phyloP scores from a whole-genome alignment of 2,888 invertebrate genomes.

The Apeira syringaria region DNA sequence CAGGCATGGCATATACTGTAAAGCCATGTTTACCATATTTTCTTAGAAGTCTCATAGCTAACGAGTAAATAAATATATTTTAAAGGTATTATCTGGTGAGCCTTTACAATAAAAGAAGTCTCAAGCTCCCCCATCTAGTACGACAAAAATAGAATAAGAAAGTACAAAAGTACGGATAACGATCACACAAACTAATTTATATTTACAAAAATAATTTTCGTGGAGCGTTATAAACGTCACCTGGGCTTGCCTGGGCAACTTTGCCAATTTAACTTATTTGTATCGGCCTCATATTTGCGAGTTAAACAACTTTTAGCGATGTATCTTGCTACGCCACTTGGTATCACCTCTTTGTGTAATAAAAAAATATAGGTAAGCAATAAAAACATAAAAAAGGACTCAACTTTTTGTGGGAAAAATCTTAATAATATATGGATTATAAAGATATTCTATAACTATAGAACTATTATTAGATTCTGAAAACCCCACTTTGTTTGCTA shows the following conservation, averaged over 20 bases:
- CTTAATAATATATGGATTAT: too few relatives aligned
- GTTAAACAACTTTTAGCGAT: constrained; percentile 62
- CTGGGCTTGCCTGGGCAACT: constrained; percentile 58
- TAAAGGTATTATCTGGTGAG: too few relatives aligned
- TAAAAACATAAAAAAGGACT: too few relatives aligned
- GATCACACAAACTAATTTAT: constrained; percentile 56
- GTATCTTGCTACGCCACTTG: constrained; percentile 13
- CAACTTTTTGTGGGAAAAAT: too few relatives aligned
- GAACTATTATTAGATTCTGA: too few relatives aligned
- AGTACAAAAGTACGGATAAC: constrained; percentile 34
- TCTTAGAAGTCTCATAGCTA: too few relatives aligned
- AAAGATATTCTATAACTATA: too few relatives aligned
- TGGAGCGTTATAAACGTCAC: constrained; percentile 65
- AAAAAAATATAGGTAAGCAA: background rate
- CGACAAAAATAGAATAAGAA: background rate
- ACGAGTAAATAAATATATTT: too few relatives aligned
- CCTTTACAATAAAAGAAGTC: too few relatives aligned
- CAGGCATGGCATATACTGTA: too few relatives aligned
- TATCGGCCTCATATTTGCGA: constrained; percentile 67
- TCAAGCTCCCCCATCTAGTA: background rate
- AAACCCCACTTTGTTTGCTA: too few relatives aligned
- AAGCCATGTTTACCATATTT: too few relatives aligned
- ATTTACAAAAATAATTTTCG: constrained; percentile 54
- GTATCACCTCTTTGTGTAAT: background rate
- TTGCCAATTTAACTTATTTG: constrained; percentile 82